Evolutionary conservation across 2,888 invertebrate genomes (phyloP).

Genomic region (Eupithecia tripunctaria): DNA sequence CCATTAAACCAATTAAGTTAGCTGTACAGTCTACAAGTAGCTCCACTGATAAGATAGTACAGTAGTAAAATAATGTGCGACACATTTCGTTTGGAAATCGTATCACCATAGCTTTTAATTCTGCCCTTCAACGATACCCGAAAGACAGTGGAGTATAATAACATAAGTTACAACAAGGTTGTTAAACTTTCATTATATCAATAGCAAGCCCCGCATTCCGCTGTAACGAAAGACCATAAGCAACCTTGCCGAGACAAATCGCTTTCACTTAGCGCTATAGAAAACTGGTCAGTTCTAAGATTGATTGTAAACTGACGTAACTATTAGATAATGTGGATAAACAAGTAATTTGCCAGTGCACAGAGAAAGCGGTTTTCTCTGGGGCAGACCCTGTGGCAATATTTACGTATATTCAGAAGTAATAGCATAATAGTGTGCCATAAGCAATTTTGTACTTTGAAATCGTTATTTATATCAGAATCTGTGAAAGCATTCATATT

Average conservation of each 20-base stretch:
- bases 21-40: too few relatives aligned
- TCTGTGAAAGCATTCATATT: too few relatives aligned
- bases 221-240: background rate
- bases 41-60: too few relatives aligned
- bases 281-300: conserved; percentile 38
- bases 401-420: background rate
- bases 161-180: background rate
- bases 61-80: too few relatives aligned
- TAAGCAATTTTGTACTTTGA: too few relatives aligned
- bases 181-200: background rate
- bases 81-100: background rate
- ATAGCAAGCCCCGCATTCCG: conserved; percentile 4
- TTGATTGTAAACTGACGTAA: conserved; percentile 41
- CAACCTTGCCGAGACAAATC: conserved; percentile 6
- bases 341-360: conserved; percentile 44
- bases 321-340: conserved; percentile 51
- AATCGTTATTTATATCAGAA: too few relatives aligned
- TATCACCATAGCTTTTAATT: background rate
- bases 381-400: background rate
- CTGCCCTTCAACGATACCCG: background rate
- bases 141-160: background rate
- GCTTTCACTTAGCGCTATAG: conserved; percentile 28
- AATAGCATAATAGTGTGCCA: background rate
- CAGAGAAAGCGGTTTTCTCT: conserved; percentile 69
- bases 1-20: too few relatives aligned